Percentiles rank a stretch among this genome's conserved stretches.
Conservation (phyloP, 2,113 vertebrate genomes). For the Trinectes maculatus region DNA sequence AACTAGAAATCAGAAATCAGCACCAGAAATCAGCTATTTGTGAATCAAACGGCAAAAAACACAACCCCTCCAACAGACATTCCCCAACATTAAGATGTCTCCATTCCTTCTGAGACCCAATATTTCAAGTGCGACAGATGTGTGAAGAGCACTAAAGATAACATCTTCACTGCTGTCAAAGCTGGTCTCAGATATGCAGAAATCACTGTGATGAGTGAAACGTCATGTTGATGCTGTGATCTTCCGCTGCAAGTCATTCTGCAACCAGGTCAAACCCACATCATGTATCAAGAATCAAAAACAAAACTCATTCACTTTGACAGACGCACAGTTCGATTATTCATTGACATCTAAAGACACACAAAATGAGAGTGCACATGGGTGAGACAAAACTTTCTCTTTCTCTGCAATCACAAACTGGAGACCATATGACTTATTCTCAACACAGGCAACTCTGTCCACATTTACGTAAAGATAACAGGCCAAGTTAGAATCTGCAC, state of each 20-base stretch:
- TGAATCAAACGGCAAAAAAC: neutral
- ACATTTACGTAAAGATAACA: constrained; percentile 18
- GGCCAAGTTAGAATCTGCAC: neutral
- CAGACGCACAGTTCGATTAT: too few relatives aligned
- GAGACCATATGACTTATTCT: neutral
- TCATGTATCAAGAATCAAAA: neutral
- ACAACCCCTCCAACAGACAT: neutral
- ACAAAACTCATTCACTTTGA: neutral
- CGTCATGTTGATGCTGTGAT: constrained; percentile 11
- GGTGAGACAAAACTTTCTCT: too few relatives aligned
- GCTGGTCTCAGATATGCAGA: constrained; percentile 2
- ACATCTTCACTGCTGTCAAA: constrained; percentile 27
- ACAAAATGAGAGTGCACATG: too few relatives aligned
- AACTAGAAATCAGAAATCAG: too few relatives aligned
- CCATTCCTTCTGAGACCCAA: constrained; percentile 18
- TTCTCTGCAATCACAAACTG: constrained; percentile 2
- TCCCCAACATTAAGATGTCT: neutral
- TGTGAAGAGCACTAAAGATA: constrained; percentile 21
- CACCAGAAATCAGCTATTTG: neutral
- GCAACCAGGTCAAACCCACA: neutral
- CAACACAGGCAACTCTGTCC: constrained; percentile 14
- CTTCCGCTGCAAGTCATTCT: constrained; percentile 18
- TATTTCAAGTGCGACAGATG: neutral
- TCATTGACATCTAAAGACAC: too few relatives aligned
- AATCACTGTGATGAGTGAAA: constrained; percentile 22